A percentile compares a stretch with the other conserved stretches of the same genome.
Conservation (phyloP, 2,113 vertebrate species). For the Cavia aperea region DNA sequence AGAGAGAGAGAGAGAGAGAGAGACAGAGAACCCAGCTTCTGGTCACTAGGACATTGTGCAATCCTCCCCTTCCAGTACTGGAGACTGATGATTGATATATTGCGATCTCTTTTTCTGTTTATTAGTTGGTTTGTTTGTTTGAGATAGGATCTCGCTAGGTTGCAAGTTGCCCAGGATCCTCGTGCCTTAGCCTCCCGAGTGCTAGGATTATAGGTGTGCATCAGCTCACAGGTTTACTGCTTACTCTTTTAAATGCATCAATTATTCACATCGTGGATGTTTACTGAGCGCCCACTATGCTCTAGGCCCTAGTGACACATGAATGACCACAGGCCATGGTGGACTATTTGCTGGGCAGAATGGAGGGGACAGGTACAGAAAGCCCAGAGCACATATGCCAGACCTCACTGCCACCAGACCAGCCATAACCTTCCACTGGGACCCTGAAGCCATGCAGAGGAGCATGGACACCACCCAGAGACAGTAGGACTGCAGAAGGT, state of each 20-base stretch:
- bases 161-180: neutral
- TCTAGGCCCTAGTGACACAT: neutral
- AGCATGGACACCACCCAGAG: neutral
- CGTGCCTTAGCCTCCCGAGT: neutral
- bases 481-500: too few species aligned
- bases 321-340: neutral
- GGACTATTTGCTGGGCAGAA: neutral
- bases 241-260: neutral
- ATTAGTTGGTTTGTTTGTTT: too few species aligned
- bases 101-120: too few species aligned
- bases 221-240: neutral
- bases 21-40: neutral
- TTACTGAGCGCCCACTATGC: fast-evolving
- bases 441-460: neutral
- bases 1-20: too few species aligned
- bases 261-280: neutral
- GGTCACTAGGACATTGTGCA: neutral
- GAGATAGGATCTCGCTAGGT: neutral
- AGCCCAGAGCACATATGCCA: neutral
- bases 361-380: neutral
- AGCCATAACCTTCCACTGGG: neutral
- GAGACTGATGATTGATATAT: neutral
- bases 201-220: neutral
- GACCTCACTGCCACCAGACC: neutral
- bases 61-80: neutral